Conservation (phyloP, 1,140 invertebrate genomes). For the Ceratosolen fusciceps region DNA sequence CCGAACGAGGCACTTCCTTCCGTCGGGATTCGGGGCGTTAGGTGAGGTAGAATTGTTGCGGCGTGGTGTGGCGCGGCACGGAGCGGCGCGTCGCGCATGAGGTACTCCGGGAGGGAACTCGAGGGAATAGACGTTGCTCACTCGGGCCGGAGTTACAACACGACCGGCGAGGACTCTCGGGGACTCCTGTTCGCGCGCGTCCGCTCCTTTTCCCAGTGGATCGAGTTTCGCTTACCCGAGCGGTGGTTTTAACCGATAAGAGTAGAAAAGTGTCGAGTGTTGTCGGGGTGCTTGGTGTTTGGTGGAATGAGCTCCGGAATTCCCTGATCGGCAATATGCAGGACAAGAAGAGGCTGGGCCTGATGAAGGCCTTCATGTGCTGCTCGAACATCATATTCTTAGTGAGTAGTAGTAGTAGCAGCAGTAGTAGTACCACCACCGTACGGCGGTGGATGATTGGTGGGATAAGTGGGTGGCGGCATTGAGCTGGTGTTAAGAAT, state of each 20-base stretch:
- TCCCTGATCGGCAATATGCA: conserved; percentile 51
- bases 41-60: conserved; percentile 28
- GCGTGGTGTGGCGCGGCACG: conserved; percentile 28
- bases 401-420: conserved; percentile 56
- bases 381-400: conserved; percentile 68
- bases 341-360: conserved; percentile 50
- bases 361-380: conserved; percentile 64
- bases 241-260: neutral
- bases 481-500: too few species aligned
- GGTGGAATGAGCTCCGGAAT: neutral
- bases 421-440: too few species aligned
- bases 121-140: conserved; percentile 20
- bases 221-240: neutral
- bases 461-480: too few species aligned
- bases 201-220: neutral
- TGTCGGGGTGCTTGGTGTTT: neutral
- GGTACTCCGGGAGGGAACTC: conserved; percentile 53
- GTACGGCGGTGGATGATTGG: too few species aligned
- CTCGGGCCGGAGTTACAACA: conserved; percentile 3
- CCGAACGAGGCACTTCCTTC: conserved; percentile 64
- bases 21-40: conserved; percentile 63
- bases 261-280: neutral
- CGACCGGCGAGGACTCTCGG: neutral
- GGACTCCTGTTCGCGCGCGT: neutral
- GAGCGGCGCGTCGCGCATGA: conserved; percentile 40